A percentile compares a stretch with the other conserved stretches of the same genome.
Conservation (phyloP, 2,113 vertebrate species). For the Myrmecobius fasciatus region DNA sequence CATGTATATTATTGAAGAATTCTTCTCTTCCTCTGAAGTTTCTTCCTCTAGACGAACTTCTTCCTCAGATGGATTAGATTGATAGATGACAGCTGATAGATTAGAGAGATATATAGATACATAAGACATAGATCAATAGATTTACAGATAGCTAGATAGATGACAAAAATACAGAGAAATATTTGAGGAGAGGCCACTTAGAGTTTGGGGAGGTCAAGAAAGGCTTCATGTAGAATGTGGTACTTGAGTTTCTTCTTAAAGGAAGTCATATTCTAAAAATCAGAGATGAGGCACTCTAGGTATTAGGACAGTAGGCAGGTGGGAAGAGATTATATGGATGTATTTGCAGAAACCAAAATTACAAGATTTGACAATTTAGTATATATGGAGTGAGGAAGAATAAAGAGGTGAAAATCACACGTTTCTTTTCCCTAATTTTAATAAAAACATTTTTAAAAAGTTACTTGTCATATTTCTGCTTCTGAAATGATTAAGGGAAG, state of each 20-base stretch:
- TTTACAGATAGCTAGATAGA: background rate
- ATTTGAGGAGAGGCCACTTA: background rate
- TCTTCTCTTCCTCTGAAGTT: background rate
- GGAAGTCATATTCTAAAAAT: background rate
- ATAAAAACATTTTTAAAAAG: background rate
- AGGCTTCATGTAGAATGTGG: background rate
- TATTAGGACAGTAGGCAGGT: background rate
- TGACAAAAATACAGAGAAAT: background rate
- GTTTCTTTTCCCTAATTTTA: background rate
- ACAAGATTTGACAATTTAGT: background rate
- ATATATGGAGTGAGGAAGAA: background rate
- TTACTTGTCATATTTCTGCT: background rate
- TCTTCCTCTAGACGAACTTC: background rate
- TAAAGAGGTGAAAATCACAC: background rate
- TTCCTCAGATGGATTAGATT: background rate
- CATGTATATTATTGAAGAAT: background rate
- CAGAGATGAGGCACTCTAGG: background rate
- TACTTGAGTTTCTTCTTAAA: background rate
- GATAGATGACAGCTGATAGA: background rate
- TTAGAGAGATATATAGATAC: background rate
- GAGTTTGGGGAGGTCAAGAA: background rate
- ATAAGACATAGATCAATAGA: background rate
- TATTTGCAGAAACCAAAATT: background rate
- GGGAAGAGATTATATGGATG: background rate
- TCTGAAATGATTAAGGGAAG: background rate